phyloP scores from a whole-genome alignment of 2,888 invertebrate species.

The Cephus nigrinus region DNA sequence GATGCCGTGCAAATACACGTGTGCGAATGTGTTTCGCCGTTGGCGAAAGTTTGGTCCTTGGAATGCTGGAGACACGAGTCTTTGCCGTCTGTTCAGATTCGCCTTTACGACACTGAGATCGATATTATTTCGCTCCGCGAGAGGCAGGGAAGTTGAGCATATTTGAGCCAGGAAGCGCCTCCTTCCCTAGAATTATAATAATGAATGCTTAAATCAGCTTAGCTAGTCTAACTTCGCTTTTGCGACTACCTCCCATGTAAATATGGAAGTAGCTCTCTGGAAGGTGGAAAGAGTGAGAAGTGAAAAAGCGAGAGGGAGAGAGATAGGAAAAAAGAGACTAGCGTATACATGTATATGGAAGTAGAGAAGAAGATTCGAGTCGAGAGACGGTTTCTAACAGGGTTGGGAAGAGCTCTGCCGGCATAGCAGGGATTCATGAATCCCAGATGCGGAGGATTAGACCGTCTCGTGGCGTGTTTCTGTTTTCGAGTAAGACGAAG shows the following conservation, averaged over 20 bases:
- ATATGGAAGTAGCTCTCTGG: constrained; percentile 61
- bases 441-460: constrained; percentile 63
- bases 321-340: not conserved
- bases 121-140: constrained; percentile 17
- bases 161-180: constrained; percentile 42
- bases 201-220: constrained; percentile 65
- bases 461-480: constrained; percentile 51
- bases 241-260: constrained; percentile 59
- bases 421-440: constrained; percentile 57
- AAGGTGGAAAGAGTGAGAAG: constrained; percentile 29
- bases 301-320: constrained; percentile 33
- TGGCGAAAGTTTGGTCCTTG: no score
- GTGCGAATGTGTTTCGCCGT: no score
- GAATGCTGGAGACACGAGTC: no score
- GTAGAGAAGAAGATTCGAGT: not conserved
- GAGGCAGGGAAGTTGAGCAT: constrained; percentile 42
- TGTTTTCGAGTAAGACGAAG: constrained; percentile 42
- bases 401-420: constrained; percentile 4
- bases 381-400: no score
- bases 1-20: no score
- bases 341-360: not conserved
- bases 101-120: constrained; percentile 11
- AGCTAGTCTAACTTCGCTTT: constrained; percentile 61
- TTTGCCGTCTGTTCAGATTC: not conserved
- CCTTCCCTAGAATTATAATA: constrained; percentile 64